phyloP scores from a whole-genome alignment of 2,888 invertebrate species.

The Theristus sp. region DNA sequence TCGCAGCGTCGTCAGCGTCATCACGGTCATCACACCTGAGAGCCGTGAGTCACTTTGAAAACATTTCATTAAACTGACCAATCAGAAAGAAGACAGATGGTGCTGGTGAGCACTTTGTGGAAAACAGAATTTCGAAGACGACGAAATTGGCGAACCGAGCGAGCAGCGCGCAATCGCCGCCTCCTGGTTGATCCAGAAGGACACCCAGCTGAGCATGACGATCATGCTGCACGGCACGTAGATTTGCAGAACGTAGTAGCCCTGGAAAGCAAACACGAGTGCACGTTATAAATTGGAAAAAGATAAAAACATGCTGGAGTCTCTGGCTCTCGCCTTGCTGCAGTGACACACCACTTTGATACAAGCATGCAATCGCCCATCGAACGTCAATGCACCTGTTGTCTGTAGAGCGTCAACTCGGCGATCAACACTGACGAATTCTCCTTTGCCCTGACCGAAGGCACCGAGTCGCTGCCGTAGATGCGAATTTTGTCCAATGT shows the following conservation, averaged over 20 bases:
- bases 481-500: slow-evolving; percentile 44
- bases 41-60: no score
- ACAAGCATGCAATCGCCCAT: no score
- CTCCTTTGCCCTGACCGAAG: background rate
- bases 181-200: slow-evolving; percentile 40
- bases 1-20: slow-evolving; percentile 62
- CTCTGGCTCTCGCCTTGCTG: no score
- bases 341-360: no score
- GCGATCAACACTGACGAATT: slow-evolving; percentile 18
- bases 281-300: no score
- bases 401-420: slow-evolving; percentile 53
- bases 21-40: slow-evolving; percentile 58
- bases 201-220: slow-evolving; percentile 46
- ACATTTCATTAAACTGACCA: background rate
- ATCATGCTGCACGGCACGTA: slow-evolving; percentile 37
- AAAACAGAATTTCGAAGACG: no score
- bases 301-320: no score
- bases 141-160: slow-evolving; percentile 45
- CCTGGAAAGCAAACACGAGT: slow-evolving; percentile 40
- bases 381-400: slow-evolving; percentile 36
- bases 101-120: no score
- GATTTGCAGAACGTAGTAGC: slow-evolving; percentile 44
- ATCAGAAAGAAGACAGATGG: background rate
- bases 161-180: slow-evolving; percentile 61
- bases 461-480: no score